These are phyloP conservation scores for Saccopteryx leptura DNA, from an alignment of 2,113 vertebrate species.

Conservation along the genomic window DNA sequence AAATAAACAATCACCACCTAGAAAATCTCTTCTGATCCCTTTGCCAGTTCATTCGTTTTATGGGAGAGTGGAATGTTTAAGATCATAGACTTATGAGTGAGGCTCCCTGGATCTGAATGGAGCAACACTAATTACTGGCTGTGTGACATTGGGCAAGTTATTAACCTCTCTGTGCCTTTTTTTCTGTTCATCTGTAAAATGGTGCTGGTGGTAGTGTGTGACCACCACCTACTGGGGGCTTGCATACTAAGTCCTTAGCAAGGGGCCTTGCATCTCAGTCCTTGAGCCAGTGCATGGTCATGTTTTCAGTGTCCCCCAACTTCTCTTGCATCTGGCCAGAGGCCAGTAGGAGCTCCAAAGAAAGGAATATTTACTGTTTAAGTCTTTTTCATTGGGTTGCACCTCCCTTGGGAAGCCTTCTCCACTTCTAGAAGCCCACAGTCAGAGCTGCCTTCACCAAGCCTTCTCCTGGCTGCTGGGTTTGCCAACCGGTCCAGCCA, in stretches of 20 bases:
- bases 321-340: neutral
- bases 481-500: neutral
- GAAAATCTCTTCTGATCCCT: neutral
- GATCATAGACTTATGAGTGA: neutral
- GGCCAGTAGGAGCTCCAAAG: neutral
- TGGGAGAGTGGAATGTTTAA: neutral
- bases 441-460: neutral
- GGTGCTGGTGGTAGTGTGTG: neutral
- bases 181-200: neutral
- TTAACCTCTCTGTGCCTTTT: conserved; percentile 12
- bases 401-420: neutral
- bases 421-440: neutral
- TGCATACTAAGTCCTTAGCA: neutral
- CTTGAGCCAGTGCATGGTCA: neutral
- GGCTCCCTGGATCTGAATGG: neutral
- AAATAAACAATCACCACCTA: neutral
- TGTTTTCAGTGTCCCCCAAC: neutral
- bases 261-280: neutral
- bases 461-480: neutral
- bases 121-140: neutral
- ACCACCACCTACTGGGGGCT: neutral
- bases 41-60: neutral
- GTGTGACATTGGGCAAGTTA: neutral
- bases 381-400: neutral
- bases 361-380: neutral